Evolutionary conservation across 1,140 invertebrate species (phyloP), one percentile per base, ranked within the genome.

Genomic region (Lepeophtheirus salmonis): DNA sequence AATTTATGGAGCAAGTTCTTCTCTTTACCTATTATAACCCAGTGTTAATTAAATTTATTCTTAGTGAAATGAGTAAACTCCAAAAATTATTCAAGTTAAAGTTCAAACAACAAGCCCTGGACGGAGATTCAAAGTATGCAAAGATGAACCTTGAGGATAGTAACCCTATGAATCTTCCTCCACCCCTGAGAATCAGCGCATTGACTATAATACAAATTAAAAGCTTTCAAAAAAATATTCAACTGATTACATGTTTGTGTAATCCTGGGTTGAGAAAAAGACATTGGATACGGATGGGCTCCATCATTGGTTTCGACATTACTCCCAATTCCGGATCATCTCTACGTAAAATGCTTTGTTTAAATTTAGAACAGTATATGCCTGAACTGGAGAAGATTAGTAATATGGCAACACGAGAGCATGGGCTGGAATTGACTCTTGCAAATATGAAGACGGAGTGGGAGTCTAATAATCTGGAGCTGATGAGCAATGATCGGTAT

Each of bases 261-360:
- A 91, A 92, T 74, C 81, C 84, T 26, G 86, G 84, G 0, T 70
- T 94, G 56, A 72, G 81, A n/a, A 79, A 86, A 65, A 75, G 86
- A 24, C 89, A 96, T 70, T 95, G 89, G 89, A 80, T 84, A 62
- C 82, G 89, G 69, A 90, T 96, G 79, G 85, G 85, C 0, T 74
- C 77, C 25, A 80, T 90, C 51, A 81, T 84, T 14, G 85, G 81
- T 1, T 83, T 82, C 66, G 81, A 88, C 70, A 73, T 96, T 24
- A 88, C 83, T 3, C 89, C 89, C 0, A 81, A 86, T 73, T 80
- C 86, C 63, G 81, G 86, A 50, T 81, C 86, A 1, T 84, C 83
- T 30, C 73, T 65, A 63, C 60, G 65, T 3, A 90, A 91, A 74
- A 77, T 89, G 10, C 80, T 89, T 4, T 72, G 82, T 64, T 79